A percentile compares a stretch with the other conserved stretches of the same genome.
Evolutionary conservation across 2,888 invertebrate genomes (phyloP).

Genomic region (Lasioglossum calceatum): DNA sequence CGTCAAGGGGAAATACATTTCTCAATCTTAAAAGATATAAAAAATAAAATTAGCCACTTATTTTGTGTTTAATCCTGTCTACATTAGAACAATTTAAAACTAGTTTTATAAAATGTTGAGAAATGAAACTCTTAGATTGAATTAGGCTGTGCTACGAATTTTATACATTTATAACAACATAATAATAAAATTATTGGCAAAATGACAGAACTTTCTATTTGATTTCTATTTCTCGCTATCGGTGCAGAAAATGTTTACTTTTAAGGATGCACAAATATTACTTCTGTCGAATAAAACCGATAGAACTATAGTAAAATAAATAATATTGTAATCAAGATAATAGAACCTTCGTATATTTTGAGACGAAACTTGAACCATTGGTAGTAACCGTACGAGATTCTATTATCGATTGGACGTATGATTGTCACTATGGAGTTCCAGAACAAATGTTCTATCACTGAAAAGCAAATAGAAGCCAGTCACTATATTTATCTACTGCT

Average conservation of each 20-base stretch:
- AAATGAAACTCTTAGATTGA: neutral
- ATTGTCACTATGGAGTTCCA: slow-evolving; percentile 4
- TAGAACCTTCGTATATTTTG: neutral
- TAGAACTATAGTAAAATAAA: neutral
- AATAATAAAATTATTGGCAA: too few species aligned
- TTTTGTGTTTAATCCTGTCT: neutral
- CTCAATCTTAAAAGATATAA: neutral
- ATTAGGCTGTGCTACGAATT: too few species aligned
- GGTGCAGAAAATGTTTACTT: too few species aligned
- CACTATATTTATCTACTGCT: slow-evolving; percentile 57
- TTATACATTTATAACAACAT: too few species aligned
- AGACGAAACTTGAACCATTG: neutral
- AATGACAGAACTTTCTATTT: too few species aligned
- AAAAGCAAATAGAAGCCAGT: slow-evolving; percentile 44
- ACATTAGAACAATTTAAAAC: neutral
- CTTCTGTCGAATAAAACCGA: neutral
- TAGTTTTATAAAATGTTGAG: neutral
- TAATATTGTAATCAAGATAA: neutral
- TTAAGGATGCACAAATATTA: too few species aligned
- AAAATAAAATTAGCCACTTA: neutral
- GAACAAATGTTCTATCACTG: slow-evolving; percentile 43
- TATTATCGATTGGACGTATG: slow-evolving; percentile 19
- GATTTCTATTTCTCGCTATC: too few species aligned
- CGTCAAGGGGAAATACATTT: neutral
- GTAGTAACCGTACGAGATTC: slow-evolving; percentile 18